Base-by-base conservation (phyloP, 2,113 vertebrate species). In the Hippocampus guttulatus region DNA sequence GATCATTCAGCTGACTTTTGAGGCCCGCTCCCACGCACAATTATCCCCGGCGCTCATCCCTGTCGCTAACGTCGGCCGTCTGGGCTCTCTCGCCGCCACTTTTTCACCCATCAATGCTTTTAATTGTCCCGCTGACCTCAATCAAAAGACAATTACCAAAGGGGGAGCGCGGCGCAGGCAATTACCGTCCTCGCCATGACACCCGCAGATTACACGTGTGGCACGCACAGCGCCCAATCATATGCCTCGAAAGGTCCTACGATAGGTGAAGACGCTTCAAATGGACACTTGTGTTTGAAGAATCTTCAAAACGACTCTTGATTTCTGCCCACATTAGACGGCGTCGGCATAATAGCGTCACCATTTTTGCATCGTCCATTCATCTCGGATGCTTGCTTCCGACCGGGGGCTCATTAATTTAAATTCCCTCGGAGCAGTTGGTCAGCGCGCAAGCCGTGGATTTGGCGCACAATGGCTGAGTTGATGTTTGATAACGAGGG, bases 121-220 rank as follows among this genome's bases (percentile, higher is more conserved):
- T 95, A 94, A 97, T 94, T 96, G 93, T 93, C 93, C 91, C 87
- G 92, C 95, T 96, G 96, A 97, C 96, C 96, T 95, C 96, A 97
- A 96, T 98, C 96, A 96, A 95, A 95, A 95, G 93, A 91, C 93
- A 97, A 96, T 98, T 96, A 97, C 94, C 90, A 89, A 90, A 88
- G 87, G 67, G 67, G 67, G 77, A 92, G 91, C 90, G 91, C 90
- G 78, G 89, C 88, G 72, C 73, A 92, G 89, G 91, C 93, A 95
- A 95, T 96, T 95, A 97, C 94, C 92, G 91, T 91, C 91, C 93
- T 93, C 91, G 88, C 89, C 75, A 75, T 78, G 80, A 94, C 89
- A 94, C 73, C 40, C 40, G 38, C 11, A 14, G 63, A 64, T 43
- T 23, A 43, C 40, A 14, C 38, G 63, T 23, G 15, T 45, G 63